These are phyloP conservation scores for Athrips mouffetella DNA, from an alignment of 2,888 invertebrate species.

Conservation along the genomic window DNA sequence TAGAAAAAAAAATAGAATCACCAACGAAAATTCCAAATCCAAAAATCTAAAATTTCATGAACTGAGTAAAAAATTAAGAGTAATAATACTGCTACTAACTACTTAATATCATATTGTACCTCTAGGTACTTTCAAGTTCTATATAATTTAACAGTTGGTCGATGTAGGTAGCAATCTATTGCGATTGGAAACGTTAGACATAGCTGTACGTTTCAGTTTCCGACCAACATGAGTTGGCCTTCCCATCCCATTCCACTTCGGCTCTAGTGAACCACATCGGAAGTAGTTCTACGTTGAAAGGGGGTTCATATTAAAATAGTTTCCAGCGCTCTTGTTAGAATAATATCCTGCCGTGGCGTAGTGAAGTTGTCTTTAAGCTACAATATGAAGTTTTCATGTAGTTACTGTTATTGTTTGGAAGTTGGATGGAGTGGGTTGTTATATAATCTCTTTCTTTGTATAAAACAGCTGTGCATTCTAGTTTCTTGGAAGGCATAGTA, in stretches of 20 bases:
- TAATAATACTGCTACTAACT: too few relatives aligned
- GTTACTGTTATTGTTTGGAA: background rate
- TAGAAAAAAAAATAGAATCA: too few relatives aligned
- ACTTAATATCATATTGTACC: too few relatives aligned
- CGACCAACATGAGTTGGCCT: conserved; percentile 22
- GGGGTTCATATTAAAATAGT: conserved; percentile 32
- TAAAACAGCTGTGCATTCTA: too few relatives aligned
- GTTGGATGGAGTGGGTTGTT: too few relatives aligned
- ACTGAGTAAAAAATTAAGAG: too few relatives aligned
- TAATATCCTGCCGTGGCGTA: conserved; percentile 36
- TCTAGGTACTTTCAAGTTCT: too few relatives aligned
- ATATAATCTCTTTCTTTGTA: too few relatives aligned
- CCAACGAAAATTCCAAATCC: too few relatives aligned
- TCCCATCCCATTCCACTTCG: background rate
- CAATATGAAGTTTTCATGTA: conserved; percentile 15
- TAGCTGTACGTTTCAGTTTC: conserved; percentile 24
- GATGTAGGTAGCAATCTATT: conserved; percentile 15
- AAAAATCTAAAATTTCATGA: too few relatives aligned
- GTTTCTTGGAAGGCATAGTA: too few relatives aligned
- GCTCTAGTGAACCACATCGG: background rate
- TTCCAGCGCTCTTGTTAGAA: conserved; percentile 40
- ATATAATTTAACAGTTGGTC: background rate
- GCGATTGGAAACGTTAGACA: conserved; percentile 35
- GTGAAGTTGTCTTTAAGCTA: conserved; percentile 31
- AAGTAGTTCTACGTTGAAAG: background rate